Evolutionary conservation across 2,113 vertebrate species (phyloP).

Genomic region (Mionectes macconnelli): DNA sequence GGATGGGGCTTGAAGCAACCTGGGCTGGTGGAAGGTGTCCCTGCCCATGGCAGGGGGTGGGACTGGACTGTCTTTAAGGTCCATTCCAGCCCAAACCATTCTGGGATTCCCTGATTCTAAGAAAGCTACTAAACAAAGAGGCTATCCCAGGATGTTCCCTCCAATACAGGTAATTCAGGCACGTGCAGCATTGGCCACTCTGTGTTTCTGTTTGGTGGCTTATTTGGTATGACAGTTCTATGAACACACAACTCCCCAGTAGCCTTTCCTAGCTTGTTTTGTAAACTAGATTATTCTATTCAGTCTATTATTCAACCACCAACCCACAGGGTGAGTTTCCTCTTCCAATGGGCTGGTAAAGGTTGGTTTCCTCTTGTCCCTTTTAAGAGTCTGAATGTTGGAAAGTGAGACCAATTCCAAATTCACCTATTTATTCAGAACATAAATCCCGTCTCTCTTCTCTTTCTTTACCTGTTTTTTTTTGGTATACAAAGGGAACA

Average conservation of each 20-base stretch:
- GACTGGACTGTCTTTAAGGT: fast-evolving
- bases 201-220: neutral
- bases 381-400: neutral
- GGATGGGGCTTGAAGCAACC: neutral
- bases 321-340: neutral
- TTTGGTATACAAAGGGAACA: neutral
- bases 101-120: neutral
- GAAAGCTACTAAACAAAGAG: neutral
- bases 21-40: neutral
- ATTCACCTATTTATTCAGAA: neutral
- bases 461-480: neutral
- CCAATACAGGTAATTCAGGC: fast-evolving
- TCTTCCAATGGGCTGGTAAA: neutral
- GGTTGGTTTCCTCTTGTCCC: neutral
- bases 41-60: neutral
- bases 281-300: neutral
- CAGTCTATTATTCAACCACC: neutral
- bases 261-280: neutral
- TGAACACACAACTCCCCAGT: neutral
- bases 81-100: fast-evolving
- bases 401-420: neutral
- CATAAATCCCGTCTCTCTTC: neutral
- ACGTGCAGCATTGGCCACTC: fast-evolving
- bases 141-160: neutral
- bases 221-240: neutral